Conservation (phyloP, 2,888 invertebrate species). For the Conus canariensis region DNA sequence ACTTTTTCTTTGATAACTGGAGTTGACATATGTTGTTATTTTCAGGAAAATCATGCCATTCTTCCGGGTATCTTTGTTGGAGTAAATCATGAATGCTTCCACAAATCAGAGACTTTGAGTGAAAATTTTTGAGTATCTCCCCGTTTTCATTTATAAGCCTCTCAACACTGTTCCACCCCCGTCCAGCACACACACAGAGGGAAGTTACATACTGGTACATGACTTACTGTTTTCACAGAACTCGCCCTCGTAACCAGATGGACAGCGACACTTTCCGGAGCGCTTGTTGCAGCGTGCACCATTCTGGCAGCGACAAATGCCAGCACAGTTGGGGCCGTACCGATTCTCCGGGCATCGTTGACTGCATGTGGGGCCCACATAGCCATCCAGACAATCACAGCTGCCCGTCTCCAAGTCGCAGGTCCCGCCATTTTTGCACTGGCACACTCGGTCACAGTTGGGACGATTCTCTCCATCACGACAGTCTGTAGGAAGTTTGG, state of each 20-base stretch:
- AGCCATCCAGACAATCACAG: slow-evolving; percentile 75
- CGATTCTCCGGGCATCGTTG: slow-evolving; percentile 68
- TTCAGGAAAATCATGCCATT: too few species aligned
- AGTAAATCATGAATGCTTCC: too few species aligned
- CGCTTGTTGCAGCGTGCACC: slow-evolving; percentile 73
- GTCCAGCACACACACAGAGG: too few species aligned
- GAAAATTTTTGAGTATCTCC: too few species aligned
- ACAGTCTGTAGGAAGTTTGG: slow-evolving; percentile 62
- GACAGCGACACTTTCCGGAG: slow-evolving; percentile 87
- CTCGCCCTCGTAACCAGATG: slow-evolving; percentile 79
- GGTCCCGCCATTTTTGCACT: slow-evolving; percentile 78
- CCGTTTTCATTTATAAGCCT: too few species aligned
- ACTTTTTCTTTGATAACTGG: background rate
- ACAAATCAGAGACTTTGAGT: too few species aligned
- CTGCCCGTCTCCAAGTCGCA: slow-evolving; percentile 73
- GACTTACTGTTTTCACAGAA: slow-evolving; percentile 72
- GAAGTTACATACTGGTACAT: too few species aligned
- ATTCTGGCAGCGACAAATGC: slow-evolving; percentile 71
- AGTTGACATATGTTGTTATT: background rate
- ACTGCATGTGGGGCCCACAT: slow-evolving; percentile 68
- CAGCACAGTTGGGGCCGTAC: slow-evolving; percentile 73
- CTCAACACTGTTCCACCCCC: too few species aligned
- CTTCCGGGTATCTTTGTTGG: too few species aligned
- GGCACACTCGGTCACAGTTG: slow-evolving; percentile 70
- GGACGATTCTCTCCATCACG: slow-evolving; percentile 70